These are phyloP conservation scores for Metacarcinus magister DNA, from an alignment of 2,888 invertebrate genomes.

Conservation along the genomic window DNA sequence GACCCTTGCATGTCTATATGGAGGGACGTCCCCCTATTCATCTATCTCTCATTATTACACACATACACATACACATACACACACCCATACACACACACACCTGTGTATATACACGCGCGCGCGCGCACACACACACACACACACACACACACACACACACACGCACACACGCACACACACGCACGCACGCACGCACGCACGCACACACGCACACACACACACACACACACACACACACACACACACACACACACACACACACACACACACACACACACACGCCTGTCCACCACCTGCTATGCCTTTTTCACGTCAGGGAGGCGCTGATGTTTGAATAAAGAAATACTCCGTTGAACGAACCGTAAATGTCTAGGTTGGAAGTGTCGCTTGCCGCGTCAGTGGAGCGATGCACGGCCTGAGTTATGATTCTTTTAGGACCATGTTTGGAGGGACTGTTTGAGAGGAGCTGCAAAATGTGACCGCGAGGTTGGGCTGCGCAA, in stretches of 20 bases:
- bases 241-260: neutral
- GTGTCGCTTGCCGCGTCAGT: neutral
- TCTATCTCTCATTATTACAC: neutral
- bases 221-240: neutral
- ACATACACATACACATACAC: neutral
- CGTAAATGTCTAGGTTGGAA: neutral
- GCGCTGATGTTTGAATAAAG: neutral
- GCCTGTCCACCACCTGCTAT: neutral
- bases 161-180: neutral
- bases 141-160: neutral
- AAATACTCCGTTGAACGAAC: neutral
- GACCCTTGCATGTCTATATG: slow-evolving; percentile 43
- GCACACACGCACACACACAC: neutral
- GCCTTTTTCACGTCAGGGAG: neutral
- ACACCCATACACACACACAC: neutral
- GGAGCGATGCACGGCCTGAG: slow-evolving; percentile 19
- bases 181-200: neutral
- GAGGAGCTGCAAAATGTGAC: slow-evolving; percentile 41
- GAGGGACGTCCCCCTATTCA: neutral
- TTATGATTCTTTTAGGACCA: slow-evolving; percentile 19
- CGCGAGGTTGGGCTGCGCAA: neutral
- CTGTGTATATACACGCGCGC: neutral
- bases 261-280: neutral
- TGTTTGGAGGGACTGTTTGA: slow-evolving; percentile 38
- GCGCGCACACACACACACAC: slow-evolving; percentile 32